A percentile compares a stretch with the other conserved stretches of the same genome.
phyloP scores from a whole-genome alignment of 2,888 invertebrate species.

The Drosophila aldrichi region DNA sequence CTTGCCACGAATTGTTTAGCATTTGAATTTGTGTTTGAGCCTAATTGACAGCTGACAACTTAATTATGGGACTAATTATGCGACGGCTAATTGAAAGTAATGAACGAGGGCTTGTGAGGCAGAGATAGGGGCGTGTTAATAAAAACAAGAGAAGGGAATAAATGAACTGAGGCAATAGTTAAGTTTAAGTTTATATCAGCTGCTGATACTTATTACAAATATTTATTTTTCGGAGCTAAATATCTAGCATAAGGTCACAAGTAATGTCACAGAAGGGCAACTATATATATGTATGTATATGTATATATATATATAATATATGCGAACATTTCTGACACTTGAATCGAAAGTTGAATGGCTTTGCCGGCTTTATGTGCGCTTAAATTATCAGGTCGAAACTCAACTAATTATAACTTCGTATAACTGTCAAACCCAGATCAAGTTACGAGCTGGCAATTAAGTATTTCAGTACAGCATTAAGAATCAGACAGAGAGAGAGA shows the following conservation, averaged over 20 bases:
- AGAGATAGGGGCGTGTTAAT: not conserved
- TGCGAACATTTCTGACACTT: not conserved
- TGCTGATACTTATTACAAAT: not conserved
- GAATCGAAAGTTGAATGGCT: not conserved
- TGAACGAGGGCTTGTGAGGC: slow-evolving; percentile 22
- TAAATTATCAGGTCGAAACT: slow-evolving; percentile 9
- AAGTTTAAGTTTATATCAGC: not conserved
- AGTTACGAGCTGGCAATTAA: slow-evolving; percentile 5
- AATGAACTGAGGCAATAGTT: no score
- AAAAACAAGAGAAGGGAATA: not conserved
- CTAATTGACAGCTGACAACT: slow-evolving; percentile 73
- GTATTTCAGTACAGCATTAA: slow-evolving; percentile 13
- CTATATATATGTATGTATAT: not conserved
- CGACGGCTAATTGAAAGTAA: slow-evolving; percentile 61
- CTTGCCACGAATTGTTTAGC: slow-evolving; percentile 31
- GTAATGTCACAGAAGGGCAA: not conserved
- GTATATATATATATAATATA: not conserved
- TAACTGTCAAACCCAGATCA: slow-evolving; percentile 45
- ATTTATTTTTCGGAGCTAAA: not conserved
- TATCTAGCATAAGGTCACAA: not conserved
- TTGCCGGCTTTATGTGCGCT: not conserved
- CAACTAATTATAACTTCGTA: slow-evolving; percentile 21
- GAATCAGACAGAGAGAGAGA: slow-evolving; percentile 20
- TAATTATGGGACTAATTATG: slow-evolving; percentile 65
- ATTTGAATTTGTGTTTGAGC: slow-evolving; percentile 22